phyloP scores from a whole-genome alignment of 2,888 invertebrate species.

The Eupithecia insigniata region DNA sequence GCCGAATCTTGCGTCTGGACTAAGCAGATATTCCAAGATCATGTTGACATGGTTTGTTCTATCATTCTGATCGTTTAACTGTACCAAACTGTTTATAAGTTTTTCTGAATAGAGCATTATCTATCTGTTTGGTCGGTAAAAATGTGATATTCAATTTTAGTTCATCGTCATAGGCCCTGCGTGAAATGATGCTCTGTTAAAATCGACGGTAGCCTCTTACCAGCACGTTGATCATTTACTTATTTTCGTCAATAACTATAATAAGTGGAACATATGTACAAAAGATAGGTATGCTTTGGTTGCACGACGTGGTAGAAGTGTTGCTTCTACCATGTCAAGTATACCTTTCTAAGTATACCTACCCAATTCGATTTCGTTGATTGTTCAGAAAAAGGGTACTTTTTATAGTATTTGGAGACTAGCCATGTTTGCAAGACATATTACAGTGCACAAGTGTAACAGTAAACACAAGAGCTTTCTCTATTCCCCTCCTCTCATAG shows the following conservation, averaged over 20 bases:
- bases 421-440: neutral
- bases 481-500: too few relatives aligned
- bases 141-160: neutral
- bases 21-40: slow-evolving; percentile 71
- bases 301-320: neutral
- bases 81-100: too few relatives aligned
- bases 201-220: neutral
- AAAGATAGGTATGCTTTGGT: neutral
- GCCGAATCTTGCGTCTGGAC: slow-evolving; percentile 88
- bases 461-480: too few relatives aligned
- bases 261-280: neutral
- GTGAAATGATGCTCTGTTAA: neutral
- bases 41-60: slow-evolving; percentile 64
- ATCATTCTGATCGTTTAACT: too few relatives aligned
- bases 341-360: neutral
- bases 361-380: neutral
- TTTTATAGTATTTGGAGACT: too few relatives aligned
- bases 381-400: neutral
- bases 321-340: neutral
- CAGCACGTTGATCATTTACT: neutral
- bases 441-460: too few relatives aligned
- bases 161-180: neutral
- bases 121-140: neutral
- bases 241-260: neutral
- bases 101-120: too few relatives aligned